Conservation (phyloP, 2,797 vertebrate genomes). For the Coregonus ussuriensis region DNA sequence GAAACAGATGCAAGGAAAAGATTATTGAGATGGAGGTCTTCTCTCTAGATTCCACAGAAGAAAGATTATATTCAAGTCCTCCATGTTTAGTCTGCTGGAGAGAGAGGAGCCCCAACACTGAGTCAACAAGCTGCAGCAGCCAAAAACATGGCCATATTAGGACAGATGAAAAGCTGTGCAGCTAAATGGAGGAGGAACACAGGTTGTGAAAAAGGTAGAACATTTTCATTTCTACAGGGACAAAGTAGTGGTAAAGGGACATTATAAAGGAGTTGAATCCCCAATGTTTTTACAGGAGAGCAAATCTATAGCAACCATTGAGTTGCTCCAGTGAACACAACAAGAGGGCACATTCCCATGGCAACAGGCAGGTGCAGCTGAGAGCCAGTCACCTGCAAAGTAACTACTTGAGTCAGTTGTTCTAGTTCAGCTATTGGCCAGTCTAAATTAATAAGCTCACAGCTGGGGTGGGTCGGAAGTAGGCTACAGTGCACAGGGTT, state of each 20-base stretch:
- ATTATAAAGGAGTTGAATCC: neutral
- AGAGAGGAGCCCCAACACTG: conserved; percentile 41
- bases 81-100: conserved; percentile 56
- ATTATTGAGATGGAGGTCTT: neutral
- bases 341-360: neutral
- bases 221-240: neutral
- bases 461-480: neutral
- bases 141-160: conserved; percentile 68
- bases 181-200: conserved; percentile 24
- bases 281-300: neutral
- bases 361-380: neutral
- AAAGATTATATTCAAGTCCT: conserved; percentile 23
- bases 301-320: neutral
- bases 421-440: neutral
- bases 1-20: neutral
- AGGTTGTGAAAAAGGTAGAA: neutral
- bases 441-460: conserved; percentile 13
- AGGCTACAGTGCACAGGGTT: neutral
- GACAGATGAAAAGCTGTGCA: conserved; percentile 39
- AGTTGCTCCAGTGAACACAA: neutral
- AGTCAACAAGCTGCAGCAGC: conserved; percentile 48
- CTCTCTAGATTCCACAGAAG: conserved; percentile 12
- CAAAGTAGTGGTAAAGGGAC: neutral
- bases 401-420: neutral
- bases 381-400: neutral